A percentile compares a stretch with the other conserved stretches of the same genome.
Conservation (phyloP, 2,888 invertebrate genomes). For the Drosophila recens region DNA sequence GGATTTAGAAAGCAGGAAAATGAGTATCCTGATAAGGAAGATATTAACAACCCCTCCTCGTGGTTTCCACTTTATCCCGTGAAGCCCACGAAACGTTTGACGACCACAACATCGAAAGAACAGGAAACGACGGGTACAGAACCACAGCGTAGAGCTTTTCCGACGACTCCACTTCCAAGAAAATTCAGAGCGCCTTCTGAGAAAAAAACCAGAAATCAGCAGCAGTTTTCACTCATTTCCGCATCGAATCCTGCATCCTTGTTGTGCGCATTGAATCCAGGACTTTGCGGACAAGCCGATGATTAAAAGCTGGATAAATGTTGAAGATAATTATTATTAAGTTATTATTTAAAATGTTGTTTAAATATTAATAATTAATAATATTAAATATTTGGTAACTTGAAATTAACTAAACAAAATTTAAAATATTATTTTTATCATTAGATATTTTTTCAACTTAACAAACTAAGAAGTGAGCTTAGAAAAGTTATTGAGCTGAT, state of each 20-base stretch:
- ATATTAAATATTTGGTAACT: no score
- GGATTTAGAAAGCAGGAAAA: neutral
- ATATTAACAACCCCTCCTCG: neutral
- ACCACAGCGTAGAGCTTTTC: neutral
- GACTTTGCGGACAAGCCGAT: neutral
- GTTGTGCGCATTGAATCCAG: conserved; percentile 1
- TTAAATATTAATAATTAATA: no score
- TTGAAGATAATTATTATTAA: neutral
- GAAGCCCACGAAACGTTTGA: neutral
- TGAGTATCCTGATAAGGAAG: neutral
- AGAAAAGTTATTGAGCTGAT: neutral
- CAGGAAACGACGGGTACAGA: neutral
- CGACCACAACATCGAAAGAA: neutral
- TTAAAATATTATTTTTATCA: no score
- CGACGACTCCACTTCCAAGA: neutral
- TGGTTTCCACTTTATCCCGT: neutral
- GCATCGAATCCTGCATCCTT: neutral
- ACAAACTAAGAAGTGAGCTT: neutral
- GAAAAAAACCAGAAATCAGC: neutral
- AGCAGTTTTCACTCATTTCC: neutral
- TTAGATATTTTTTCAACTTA: neutral
- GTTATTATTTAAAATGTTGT: no score
- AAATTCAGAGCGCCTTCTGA: neutral
- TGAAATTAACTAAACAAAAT: no score
- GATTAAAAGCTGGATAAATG: neutral